Base-by-base conservation (phyloP, 2,797 vertebrate species). In the Sebastes hopkinsi region DNA sequence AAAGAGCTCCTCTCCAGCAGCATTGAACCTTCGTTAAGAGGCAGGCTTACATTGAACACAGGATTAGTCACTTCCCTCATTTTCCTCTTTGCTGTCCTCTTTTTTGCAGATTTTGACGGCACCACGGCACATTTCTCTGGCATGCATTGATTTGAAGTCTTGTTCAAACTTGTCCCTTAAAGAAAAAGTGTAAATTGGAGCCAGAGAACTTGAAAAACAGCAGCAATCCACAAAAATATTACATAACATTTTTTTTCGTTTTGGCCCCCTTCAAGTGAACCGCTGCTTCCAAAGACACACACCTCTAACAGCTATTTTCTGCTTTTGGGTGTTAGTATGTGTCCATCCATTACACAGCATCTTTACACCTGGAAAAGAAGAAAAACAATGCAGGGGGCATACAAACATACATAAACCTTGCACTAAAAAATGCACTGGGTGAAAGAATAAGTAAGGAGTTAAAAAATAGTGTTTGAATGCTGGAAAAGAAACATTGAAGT, bases 31-130 rank as follows among this genome's bases (percentile, higher is more conserved):
- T 87, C 25, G 42, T n/a, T 83, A 60, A 94, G 32, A 23, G 92
- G 92, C 69, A 95, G 70, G 80, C 91, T 94, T 78, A 96, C 92
- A 61, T 87, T 94, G 75, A 96, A 96, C 77, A 93, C 88, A n/a
- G 93, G 75, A 6, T 80, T 16, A 10, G 27, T 70, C 54, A 8
- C 62, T 52, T 67, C 62, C 16, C 9, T 79, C 27, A 2, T 80
- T 52, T 23, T 81, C 62, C 3, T 85, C 14, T 25, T 85, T 16
- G 20, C 34, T 34, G 8, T 29, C 46, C 1, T 36, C n/a, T 7
- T 74, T 59, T 77, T 60, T 14, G 11, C 16, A 23, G 2, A 12
- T n/a, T 74, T 58, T 23, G 72, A n/a, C 52, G 3, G 25, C 22
- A 18, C 36, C 34, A 3, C 10, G 4, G n/a, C 5, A 16, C 4